Base-by-base conservation (phyloP, 2,113 vertebrate genomes). In the Odocoileus virginianus region DNA sequence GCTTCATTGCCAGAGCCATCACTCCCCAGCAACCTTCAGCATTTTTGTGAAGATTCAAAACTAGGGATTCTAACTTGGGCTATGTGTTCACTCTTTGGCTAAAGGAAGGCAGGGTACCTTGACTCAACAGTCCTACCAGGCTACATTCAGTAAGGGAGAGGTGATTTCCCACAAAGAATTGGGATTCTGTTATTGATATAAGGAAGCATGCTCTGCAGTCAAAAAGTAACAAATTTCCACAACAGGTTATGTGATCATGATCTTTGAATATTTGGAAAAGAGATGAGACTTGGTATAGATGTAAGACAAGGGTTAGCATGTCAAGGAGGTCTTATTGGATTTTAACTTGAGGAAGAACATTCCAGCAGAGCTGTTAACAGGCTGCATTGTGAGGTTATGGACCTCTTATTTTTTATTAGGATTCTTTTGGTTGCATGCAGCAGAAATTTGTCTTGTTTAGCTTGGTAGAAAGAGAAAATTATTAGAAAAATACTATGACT, bases 391-490 rank as follows among this genome's bases (percentile, higher is more conserved):
- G 17, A 89, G 27, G 15, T 55, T 82, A 36, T 84, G 33, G 47
- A 43, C 82, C 55, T 93, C 40, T 23, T 27, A 36, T 93, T 94
- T 94, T 91, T 76, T 71, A 74, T 43, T 61, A 93, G 76, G 17
- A 36, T 95, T 94, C n/a, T 76, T 90, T 95, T 76, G 27, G 12
- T 88, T 64, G 40, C 25, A 50, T 58, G 81, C 95, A 43, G 58
- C 30, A 81, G 78, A 86, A 88, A 85, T 82, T 90, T 95, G 91
- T 79, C 58, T 79, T 97, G 23, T 27, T 28, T 82, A 78, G 27
- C 6, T 88, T 96, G 76, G 23, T 91, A 85, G 85, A 91, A 88
- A 57, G 33, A 87, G 83, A 92, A 93, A 91, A 86, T 54, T 90
- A 84, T 79, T 96, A 87, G 67, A 86, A 93, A 88, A 57, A 87